phyloP scores from a whole-genome alignment of 2,888 invertebrate genomes.

The Carpatolechia fugitivella region DNA sequence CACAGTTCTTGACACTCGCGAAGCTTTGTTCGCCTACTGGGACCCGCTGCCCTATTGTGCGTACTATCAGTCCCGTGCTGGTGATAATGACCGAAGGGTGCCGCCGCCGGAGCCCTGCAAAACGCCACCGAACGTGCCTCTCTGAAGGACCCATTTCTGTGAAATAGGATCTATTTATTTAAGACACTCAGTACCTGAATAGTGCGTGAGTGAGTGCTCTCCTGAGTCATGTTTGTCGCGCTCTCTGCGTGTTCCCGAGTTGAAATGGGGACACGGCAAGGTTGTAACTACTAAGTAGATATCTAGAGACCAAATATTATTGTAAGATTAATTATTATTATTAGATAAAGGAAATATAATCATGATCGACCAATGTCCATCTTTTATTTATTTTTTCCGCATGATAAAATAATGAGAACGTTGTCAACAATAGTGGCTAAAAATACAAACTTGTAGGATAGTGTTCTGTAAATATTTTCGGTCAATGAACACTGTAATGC shows the following conservation, averaged over 20 bases:
- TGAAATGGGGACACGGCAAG: slow-evolving; percentile 55
- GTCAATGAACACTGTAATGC: neutral
- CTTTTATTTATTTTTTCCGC: slow-evolving; percentile 15
- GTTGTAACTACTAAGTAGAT: slow-evolving; percentile 78
- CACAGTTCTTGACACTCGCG: slow-evolving; percentile 86
- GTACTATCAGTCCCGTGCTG: slow-evolving; percentile 89
- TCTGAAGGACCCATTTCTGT: slow-evolving; percentile 43
- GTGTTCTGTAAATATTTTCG: neutral
- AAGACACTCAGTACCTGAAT: slow-evolving; percentile 76
- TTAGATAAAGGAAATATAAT: slow-evolving; percentile 32
- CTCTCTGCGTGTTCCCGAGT: slow-evolving; percentile 34
- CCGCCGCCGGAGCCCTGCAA: slow-evolving; percentile 77
- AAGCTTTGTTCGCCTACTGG: slow-evolving; percentile 90
- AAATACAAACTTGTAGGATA: neutral
- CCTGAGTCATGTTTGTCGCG: slow-evolving; percentile 37
- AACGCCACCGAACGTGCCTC: slow-evolving; percentile 73
- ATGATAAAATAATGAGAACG: neutral
- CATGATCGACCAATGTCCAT: slow-evolving; percentile 21
- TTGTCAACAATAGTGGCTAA: neutral
- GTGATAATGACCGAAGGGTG: slow-evolving; percentile 68
- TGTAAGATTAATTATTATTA: slow-evolving; percentile 41
- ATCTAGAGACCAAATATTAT: slow-evolving; percentile 49
- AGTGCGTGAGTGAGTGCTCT: slow-evolving; percentile 64
- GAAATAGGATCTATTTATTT: slow-evolving; percentile 55
- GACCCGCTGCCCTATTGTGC: slow-evolving; percentile 92